A percentile compares a stretch with the other conserved stretches of the same genome.
Evolutionary conservation across 2,888 invertebrate genomes (phyloP).

Genomic region (Drosophila eohydei): DNA sequence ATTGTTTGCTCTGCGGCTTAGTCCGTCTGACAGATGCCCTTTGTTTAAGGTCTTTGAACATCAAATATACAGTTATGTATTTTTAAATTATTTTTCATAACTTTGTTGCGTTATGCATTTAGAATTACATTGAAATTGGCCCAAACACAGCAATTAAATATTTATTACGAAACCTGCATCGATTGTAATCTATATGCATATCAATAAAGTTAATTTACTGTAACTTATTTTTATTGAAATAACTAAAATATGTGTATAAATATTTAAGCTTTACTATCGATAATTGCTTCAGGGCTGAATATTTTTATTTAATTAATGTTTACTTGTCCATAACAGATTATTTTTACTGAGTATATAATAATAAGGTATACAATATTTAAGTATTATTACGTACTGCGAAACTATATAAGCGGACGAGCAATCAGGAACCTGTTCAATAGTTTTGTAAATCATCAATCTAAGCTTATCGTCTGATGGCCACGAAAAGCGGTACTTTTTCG

Average conservation of each 20-base stretch:
- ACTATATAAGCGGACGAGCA: no score
- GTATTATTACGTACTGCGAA: neutral
- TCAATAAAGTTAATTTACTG: neutral
- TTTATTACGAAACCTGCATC: neutral
- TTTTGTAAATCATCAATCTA: no score
- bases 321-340: no score
- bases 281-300: neutral
- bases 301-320: neutral
- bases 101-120: neutral
- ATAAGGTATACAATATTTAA: neutral
- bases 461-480: no score
- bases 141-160: neutral
- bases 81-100: neutral
- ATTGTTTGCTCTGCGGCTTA: conserved; percentile 57
- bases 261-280: neutral
- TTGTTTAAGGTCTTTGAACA: conserved; percentile 13
- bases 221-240: neutral
- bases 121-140: neutral
- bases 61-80: neutral
- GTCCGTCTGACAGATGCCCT: conserved; percentile 44
- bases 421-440: no score
- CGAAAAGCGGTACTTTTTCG: no score
- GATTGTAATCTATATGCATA: neutral
- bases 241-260: neutral
- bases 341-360: no score